Conservation (phyloP, 2,113 vertebrate genomes). For the Mormoops blainvillei region DNA sequence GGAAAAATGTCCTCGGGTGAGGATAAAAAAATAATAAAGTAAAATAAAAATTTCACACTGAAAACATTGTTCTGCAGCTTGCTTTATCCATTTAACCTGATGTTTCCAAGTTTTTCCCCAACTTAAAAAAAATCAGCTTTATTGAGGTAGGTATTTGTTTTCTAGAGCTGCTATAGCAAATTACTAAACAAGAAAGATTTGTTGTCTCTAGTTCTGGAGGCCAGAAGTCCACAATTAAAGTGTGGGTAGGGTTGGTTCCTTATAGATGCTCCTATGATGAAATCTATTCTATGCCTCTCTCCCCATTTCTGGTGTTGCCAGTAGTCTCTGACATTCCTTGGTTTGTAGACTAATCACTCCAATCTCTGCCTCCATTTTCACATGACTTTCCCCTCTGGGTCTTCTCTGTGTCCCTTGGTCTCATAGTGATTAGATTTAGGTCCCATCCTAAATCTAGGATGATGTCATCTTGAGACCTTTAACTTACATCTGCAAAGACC, state of each 20-base stretch:
- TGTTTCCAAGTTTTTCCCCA: not conserved
- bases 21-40: no score
- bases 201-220: not conserved
- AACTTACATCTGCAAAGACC: not conserved
- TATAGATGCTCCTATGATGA: not conserved
- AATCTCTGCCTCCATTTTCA: not conserved
- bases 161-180: not conserved
- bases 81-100: not conserved
- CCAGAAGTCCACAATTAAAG: not conserved
- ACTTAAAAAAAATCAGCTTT: not conserved
- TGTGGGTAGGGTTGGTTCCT: not conserved
- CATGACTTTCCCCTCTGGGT: no score
- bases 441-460: not conserved
- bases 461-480: not conserved
- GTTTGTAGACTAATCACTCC: rapidly evolving
- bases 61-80: not conserved
- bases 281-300: not conserved
- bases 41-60: not conserved
- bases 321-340: not conserved
- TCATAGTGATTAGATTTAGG: not conserved
- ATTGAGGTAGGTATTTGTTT: not conserved
- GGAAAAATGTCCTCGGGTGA: no score
- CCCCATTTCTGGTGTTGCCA: rapidly evolving
- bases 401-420: not conserved
- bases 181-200: not conserved